Evolutionary conservation across 1,140 invertebrate species (phyloP).

Genomic region (Diorhabda sublineata): DNA sequence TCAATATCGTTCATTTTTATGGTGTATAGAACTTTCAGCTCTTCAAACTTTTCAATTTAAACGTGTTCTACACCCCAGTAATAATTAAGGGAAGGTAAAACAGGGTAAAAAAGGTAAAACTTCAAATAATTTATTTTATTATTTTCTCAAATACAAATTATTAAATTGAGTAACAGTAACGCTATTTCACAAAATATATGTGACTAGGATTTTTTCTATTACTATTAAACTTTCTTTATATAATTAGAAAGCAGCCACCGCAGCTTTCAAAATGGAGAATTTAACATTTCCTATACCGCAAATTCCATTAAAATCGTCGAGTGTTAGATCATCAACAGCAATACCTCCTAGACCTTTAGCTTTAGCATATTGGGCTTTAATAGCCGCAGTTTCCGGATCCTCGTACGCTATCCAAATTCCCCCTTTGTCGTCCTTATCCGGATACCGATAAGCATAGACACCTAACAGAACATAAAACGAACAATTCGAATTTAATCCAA

Average conservation of each 20-base stretch:
- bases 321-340: conserved; percentile 73
- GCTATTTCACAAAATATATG: no score
- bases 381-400: conserved; percentile 75
- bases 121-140: no score
- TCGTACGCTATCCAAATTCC: conserved; percentile 90
- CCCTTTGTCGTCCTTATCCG: conserved; percentile 62
- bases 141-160: no score
- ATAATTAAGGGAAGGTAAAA: no score
- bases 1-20: no score
- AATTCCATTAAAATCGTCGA: conserved; percentile 78
- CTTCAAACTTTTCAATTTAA: no score
- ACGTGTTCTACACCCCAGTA: no score
- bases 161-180: no score
- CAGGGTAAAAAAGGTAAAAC: no score
- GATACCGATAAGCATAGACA: conserved; percentile 68
- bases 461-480: conserved; percentile 46
- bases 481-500: no score
- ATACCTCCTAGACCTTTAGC: conserved; percentile 74
- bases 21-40: no score
- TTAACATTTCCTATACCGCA: conserved; percentile 76
- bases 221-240: not conserved
- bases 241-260: conserved; percentile 26
- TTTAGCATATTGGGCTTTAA: conserved; percentile 75
- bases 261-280: conserved; percentile 63
- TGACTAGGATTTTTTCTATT: no score